Percentiles rank a stretch among this genome's conserved stretches.
Evolutionary conservation across 2,797 vertebrate genomes (phyloP).

Genomic region (Sandelia bainsii): DNA sequence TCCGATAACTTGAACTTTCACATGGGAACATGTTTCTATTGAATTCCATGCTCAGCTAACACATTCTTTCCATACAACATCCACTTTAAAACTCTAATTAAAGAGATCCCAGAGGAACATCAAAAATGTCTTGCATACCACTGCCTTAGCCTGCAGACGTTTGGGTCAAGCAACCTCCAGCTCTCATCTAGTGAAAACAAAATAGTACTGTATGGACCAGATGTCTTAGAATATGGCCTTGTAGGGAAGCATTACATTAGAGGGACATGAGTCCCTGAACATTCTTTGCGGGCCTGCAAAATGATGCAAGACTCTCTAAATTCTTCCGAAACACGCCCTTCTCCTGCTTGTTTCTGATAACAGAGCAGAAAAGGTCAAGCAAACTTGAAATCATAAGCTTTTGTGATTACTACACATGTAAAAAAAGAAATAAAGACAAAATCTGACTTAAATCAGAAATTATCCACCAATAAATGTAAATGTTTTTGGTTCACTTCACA

Average conservation of each 20-base stretch:
- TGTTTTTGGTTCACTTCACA: background rate
- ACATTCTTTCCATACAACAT: conserved; percentile 77
- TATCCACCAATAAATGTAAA: background rate
- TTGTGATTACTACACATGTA: too few species aligned
- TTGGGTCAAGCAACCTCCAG: conserved; percentile 75
- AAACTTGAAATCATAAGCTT: too few species aligned
- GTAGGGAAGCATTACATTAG: conserved; percentile 80
- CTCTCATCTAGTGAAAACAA: conserved; percentile 73
- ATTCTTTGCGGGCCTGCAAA: conserved; percentile 72
- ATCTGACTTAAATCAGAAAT: too few species aligned
- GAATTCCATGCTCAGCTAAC: conserved; percentile 73
- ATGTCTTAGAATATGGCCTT: conserved; percentile 74
- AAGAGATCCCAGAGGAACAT: conserved; percentile 83
- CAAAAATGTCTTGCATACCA: conserved; percentile 84
- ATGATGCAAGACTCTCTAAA: conserved; percentile 71
- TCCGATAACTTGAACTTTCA: conserved; percentile 79
- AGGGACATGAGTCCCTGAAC: conserved; percentile 49
- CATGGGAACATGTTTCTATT: conserved; percentile 82
- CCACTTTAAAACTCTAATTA: conserved; percentile 80
- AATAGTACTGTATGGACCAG: conserved; percentile 46
- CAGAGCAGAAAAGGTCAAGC: background rate
- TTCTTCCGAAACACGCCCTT: conserved; percentile 42
- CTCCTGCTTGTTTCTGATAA: conserved; percentile 20
- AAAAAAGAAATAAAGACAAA: too few species aligned
- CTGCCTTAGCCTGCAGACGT: conserved; percentile 71